A percentile compares a stretch with the other conserved stretches of the same genome.
phyloP scores from a whole-genome alignment of 2,888 invertebrate genomes.

The Geophilus truncorum region DNA sequence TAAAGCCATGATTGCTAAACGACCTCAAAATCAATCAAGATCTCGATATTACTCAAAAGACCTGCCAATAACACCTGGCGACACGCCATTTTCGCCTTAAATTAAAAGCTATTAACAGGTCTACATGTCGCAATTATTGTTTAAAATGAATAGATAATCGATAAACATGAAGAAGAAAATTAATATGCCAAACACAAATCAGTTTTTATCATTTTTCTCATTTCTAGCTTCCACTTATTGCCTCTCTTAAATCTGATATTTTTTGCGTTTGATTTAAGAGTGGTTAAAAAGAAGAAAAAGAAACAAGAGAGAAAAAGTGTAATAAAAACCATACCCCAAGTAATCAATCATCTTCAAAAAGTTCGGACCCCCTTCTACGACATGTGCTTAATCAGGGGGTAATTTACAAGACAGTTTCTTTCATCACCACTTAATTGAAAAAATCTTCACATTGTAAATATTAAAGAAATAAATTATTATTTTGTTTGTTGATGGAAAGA shows the following conservation, averaged over 20 bases:
- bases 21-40: neutral
- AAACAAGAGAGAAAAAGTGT: neutral
- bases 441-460: neutral
- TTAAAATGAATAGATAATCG: neutral
- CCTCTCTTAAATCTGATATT: neutral
- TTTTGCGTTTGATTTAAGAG: neutral
- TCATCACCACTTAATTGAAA: neutral
- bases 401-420: neutral
- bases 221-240: neutral
- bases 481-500: neutral
- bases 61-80: neutral
- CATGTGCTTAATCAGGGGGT: neutral
- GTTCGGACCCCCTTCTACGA: neutral
- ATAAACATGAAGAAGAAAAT: neutral
- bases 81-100: neutral
- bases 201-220: neutral
- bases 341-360: slow-evolving; percentile 27
- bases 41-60: neutral
- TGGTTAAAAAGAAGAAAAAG: neutral
- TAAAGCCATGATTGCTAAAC: no score
- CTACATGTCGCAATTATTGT: neutral
- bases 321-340: neutral
- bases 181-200: neutral
- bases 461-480: neutral
- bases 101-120: neutral